Evolutionary conservation across 2,113 vertebrate species (phyloP), one percentile per base, ranked within the genome.

Genomic region (Cricetomys ansorgei): DNA sequence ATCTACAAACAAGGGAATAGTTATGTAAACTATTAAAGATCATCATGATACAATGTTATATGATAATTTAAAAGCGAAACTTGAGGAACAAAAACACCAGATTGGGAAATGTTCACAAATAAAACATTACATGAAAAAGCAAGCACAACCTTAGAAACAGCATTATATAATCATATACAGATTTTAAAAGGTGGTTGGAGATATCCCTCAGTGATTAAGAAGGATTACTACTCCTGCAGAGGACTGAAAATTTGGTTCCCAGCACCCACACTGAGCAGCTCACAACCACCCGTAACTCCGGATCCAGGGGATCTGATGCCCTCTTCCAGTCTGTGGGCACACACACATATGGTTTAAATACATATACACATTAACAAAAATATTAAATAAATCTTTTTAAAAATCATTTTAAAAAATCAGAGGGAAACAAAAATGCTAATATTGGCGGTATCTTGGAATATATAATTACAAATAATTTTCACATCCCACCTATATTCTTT

Each of bases 11-110:
- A 64, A 92, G 62, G 91, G 57, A 95, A 92, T 27, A 75, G 53
- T 84, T 90, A 92, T 62, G 73, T 93, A 96, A 96, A 97, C 70
- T 87, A 70, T 64, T 76, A 81, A 93, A 96, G 62, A 91, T 57
- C 62, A 43, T 81, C 91, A 45, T 53, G 62, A 81, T n/a, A 94
- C 83, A 96, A 96, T 79, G 87, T 64, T 93, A 89, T 64, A 79
- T 59, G 67, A 95, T 70, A 75, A 88, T 94, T 93, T 84, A 43
- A 55, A 96, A 96, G 50, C 53, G 55, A 94, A 65, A 94, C 67
- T 91, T 83, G 65, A 96, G 73, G 23, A 88, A 94, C 87, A 93
- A 95, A n/a, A 94, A 96, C 27, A 90, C 34, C 77, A 57, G 31
- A 88, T 59, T 87, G 23, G 45, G 79, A 95, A 89, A 88, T n/a